Conservation (phyloP, 2,113 vertebrate species). For the Myotis davidii region DNA sequence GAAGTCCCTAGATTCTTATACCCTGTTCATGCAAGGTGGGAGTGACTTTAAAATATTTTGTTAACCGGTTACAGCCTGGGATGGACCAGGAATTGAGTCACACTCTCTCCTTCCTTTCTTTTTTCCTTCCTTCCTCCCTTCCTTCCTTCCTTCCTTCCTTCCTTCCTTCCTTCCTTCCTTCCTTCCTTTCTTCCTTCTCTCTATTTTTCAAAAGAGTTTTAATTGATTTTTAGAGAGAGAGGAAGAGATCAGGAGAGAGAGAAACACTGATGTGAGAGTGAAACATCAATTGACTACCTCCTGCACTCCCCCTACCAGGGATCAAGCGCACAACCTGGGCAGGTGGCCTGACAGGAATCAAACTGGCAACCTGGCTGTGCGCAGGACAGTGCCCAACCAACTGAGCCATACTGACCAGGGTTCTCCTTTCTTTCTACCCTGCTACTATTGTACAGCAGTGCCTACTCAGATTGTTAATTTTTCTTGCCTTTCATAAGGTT, state of each 20-base stretch:
- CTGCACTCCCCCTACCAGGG: background rate
- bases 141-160: no score
- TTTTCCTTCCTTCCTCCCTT: background rate
- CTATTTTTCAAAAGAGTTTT: no score
- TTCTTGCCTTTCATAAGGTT: background rate
- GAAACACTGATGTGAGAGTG: background rate
- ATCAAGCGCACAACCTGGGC: background rate
- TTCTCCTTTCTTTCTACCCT: background rate
- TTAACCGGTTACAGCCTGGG: background rate
- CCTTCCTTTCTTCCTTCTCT: no score
- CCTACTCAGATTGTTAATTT: slow-evolving; percentile 16
- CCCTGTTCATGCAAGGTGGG: background rate
- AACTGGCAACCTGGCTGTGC: background rate
- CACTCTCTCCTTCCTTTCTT: background rate
- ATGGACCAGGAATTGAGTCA: background rate
- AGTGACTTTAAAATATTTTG: background rate
- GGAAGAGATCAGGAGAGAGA: background rate
- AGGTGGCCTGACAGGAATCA: background rate
- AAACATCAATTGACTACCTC: background rate
- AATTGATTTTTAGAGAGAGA: no score
- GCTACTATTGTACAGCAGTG: background rate
- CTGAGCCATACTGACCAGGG: background rate
- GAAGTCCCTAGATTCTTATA: background rate
- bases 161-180: no score
- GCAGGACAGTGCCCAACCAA: background rate